These are phyloP conservation scores for Gopherus evgoodei DNA, from an alignment of 2,113 vertebrate species.

Conservation along the genomic window DNA sequence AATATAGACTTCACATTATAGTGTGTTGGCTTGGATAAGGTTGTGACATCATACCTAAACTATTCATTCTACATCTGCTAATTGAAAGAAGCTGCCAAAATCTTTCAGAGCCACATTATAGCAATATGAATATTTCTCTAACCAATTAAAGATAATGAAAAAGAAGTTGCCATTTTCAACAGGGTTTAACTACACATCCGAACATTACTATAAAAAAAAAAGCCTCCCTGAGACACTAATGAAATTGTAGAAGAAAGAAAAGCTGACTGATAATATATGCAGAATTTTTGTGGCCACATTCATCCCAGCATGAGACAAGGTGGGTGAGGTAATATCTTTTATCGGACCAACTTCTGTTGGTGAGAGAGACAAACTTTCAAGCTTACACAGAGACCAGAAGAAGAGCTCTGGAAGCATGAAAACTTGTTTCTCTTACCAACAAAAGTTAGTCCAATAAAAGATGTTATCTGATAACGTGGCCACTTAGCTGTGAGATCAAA, in stretches of 20 bases:
- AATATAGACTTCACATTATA: conserved; percentile 24
- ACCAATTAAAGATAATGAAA: conserved; percentile 24
- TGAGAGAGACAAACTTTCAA: neutral
- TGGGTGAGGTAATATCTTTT: neutral
- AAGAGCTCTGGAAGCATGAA: neutral
- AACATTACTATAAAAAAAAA: neutral
- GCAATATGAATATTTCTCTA: conserved; percentile 17
- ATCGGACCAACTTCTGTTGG: neutral
- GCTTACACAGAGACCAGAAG: neutral
- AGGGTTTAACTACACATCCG: neutral
- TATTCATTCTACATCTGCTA: conserved; percentile 57
- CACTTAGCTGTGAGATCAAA: neutral
- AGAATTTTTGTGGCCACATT: neutral
- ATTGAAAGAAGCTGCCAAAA: conserved; percentile 50
- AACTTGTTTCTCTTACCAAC: neutral
- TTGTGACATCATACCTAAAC: conserved; percentile 49
- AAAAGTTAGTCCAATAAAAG: neutral
- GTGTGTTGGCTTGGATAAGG: conserved; percentile 29
- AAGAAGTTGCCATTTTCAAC: conserved; percentile 24
- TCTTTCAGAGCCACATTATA: neutral
- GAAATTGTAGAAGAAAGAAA: neutral
- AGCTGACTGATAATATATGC: neutral
- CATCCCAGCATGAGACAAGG: neutral
- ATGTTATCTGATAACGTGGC: neutral
- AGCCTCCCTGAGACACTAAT: neutral